Base-by-base conservation (phyloP, 1,140 invertebrate species). In the Drosophila suzukii region DNA sequence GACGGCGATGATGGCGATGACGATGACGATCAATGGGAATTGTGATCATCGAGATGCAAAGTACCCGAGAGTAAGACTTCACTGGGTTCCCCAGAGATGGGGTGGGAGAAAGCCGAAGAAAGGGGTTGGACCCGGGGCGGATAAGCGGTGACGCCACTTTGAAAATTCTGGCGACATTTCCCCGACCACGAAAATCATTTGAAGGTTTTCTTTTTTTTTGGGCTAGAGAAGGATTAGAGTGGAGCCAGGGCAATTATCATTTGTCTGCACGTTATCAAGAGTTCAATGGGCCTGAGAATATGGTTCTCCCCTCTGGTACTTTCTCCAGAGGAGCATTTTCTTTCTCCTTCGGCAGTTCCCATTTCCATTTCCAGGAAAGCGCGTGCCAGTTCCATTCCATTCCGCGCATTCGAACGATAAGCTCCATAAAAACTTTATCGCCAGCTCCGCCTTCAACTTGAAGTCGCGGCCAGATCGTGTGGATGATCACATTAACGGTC, bases 401-500 rank as follows among this genome's bases (percentile, higher is more conserved):
- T 72, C 65, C 34, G 36, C 72, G 46, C 63, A 67, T 58, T 61
- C 60, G 44, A n/a, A 30, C 50, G 77, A 81, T 84, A 85, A 85
- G 82, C 65, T 78, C 53, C 79, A 88, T 82, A 86, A 89, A 68
- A 89, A 83, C 59, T 88, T 89, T 80, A 89, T 76, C 84, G 60
- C 75, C 80, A 44, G 43, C 17, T 56, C 50, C 58, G 32, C 43
- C 57, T 54, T 55, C 57, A 44, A 41, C 13, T 39, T 12, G 8
- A 24, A 47, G 41, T 49, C 39, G 34, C 61, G 15, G 44, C 30
- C 53, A 88, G 83, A 89, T 88, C 84, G 81, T 89, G 84, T 89
- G 81, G 85, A 90, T 84, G 84, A 89, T 90, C 84, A 90, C 84
- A 89, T 89, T 89, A 89, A 89, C 85, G 84, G 77, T 68, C 66